Base-by-base conservation (phyloP, 1,140 invertebrate species). In the Apis florea region DNA sequence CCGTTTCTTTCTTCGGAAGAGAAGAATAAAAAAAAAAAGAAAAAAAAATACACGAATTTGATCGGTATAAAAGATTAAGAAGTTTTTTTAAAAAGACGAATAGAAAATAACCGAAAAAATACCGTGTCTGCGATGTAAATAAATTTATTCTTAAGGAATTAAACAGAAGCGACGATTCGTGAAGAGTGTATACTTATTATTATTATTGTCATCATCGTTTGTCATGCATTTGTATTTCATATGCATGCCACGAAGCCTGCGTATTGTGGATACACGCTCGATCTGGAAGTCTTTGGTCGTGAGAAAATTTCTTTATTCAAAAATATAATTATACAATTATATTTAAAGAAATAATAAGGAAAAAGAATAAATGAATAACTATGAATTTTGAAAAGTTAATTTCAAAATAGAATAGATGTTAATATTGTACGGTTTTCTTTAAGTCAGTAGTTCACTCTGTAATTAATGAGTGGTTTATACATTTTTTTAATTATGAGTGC, bases 151-250 rank as follows among this genome's bases (percentile, higher is more conserved):
- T 80, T 83, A 83, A 83, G 82, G 56, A 83, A 24, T 80, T 83
- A 69, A 79, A 74, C 58, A 59, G 81, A 69, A 79, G 21, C 47
- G 75, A 83, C 54, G 59, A 72, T 83, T 71, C 76, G 67, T 49
- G 75, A 17, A 83, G 67, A 79, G 74, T 83, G 61, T 79, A 83
- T 79, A 61, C 68, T 76, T 77, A 76, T 77, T 72, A 82, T 82
- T 80, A 81, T 73, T 66, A 71, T 73, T 73, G n/a, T 59, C 12
- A 59, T 59, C 17, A 83, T 80, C 77, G 70, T 83, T 83, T 79
- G 77, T 81, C 82, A 24, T 83, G 78, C 82, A 83, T 80, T 83
- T 83, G 82, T 83, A 83, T 83, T 83, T 83, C 77, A 73, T 51
- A 49, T 40, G 78, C 24, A 69, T 61, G 63, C 49, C 19, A 24